Evolutionary conservation across 2,797 vertebrate species (phyloP).

Genomic region (Eulemur albifrons): DNA sequence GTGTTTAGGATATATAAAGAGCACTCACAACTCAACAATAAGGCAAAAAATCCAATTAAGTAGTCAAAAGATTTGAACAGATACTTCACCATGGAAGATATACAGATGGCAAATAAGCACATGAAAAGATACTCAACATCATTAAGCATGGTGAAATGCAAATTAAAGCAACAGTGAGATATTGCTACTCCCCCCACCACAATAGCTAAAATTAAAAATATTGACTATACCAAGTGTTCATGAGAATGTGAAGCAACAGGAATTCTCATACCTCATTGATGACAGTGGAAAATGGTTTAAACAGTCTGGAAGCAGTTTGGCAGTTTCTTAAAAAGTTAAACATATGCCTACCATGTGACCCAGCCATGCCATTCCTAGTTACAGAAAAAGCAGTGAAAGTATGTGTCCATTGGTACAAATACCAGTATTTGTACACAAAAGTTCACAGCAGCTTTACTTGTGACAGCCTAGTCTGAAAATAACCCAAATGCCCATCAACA

Average conservation of each 20-base stretch:
- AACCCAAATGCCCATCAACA: not conserved
- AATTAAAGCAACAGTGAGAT: not conserved
- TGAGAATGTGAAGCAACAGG: not conserved
- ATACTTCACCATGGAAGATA: not conserved
- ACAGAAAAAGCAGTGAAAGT: not conserved
- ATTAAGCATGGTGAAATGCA: not conserved
- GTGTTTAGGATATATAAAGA: not conserved
- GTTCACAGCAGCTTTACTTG: not conserved
- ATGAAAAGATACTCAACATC: not conserved
- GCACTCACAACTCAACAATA: not conserved
- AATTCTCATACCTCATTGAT: not conserved
- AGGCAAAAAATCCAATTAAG: not conserved
- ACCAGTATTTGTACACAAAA: not conserved
- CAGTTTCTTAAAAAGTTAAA: not conserved
- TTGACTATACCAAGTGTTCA: not conserved
- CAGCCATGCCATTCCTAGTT: not conserved
- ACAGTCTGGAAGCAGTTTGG: not conserved
- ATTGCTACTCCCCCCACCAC: not conserved
- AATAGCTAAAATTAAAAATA: not conserved
- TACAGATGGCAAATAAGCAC: not conserved
- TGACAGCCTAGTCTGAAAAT: not conserved
- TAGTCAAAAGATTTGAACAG: not conserved
- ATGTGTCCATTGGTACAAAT: not conserved
- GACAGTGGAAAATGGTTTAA: not conserved
- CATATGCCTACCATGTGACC: not conserved